Conservation (phyloP, 2,113 vertebrate species). For the Theropithecus gelada region DNA sequence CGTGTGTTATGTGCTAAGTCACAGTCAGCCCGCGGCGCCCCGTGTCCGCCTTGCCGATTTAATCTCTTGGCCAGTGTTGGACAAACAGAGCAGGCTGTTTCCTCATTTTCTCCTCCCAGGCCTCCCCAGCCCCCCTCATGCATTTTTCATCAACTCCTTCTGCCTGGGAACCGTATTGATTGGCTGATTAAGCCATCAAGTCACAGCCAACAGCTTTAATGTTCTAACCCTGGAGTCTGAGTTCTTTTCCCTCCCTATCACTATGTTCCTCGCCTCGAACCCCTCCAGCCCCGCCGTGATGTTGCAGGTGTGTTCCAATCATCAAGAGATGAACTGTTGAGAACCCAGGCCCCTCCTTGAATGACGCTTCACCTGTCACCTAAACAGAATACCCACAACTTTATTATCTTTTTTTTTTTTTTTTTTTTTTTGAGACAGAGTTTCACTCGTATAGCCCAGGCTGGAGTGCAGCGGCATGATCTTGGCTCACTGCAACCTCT, state of each 20-base stretch:
- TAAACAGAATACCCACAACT: background rate
- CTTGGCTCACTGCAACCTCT: background rate
- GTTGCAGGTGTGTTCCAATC: background rate
- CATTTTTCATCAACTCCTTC: slow-evolving; percentile 88
- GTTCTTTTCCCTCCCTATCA: slow-evolving; percentile 39
- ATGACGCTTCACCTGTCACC: background rate
- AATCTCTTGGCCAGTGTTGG: slow-evolving; percentile 85
- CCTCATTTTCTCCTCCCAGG: slow-evolving; percentile 87
- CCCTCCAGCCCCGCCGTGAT: rapidly evolving
- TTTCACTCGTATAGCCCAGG: background rate
- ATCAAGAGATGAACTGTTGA: background rate
- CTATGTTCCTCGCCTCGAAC: background rate
- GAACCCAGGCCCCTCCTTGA: rapidly evolving
- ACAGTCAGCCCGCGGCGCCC: slow-evolving; percentile 11
- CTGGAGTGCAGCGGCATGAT: background rate
- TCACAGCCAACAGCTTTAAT: slow-evolving; percentile 89
- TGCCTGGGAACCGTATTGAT: slow-evolving; percentile 88
- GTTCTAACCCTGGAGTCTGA: slow-evolving; percentile 76
- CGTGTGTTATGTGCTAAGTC: rapidly evolving
- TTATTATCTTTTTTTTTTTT: background rate
- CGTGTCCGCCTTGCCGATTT: slow-evolving; percentile 66
- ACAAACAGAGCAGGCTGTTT: slow-evolving; percentile 85
- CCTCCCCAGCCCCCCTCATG: slow-evolving; percentile 84
- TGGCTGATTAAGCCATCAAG: slow-evolving; percentile 92
- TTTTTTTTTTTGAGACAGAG: too few relatives aligned